A percentile compares a stretch with the other conserved stretches of the same genome.
These are phyloP conservation scores for Esox niger DNA, from an alignment of 2,113 vertebrate species.

Conservation along the genomic window DNA sequence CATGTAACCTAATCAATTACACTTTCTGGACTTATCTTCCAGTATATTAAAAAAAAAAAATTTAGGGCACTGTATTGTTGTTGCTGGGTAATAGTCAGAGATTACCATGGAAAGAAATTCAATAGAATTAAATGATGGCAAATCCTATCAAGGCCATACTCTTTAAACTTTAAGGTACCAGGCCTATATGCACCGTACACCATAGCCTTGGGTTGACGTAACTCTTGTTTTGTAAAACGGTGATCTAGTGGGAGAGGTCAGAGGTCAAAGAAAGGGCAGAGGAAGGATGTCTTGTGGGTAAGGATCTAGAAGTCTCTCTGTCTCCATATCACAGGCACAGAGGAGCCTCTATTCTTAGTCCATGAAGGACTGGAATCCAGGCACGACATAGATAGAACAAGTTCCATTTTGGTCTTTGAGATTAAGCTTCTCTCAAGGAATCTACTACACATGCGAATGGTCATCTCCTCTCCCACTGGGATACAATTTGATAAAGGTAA, in stretches of 20 bases:
- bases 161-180: no score
- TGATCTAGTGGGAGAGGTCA: constrained; percentile 14
- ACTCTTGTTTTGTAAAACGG: no score
- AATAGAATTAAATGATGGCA: no score
- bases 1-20: no score
- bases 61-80: no score
- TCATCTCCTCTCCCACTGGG: constrained; percentile 8
- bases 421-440: constrained; percentile 39
- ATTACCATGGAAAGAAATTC: no score
- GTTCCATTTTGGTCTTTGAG: constrained; percentile 59
- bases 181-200: no score
- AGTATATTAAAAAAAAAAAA: no score
- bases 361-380: constrained; percentile 31
- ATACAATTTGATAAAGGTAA: constrained; percentile 5
- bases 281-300: constrained; percentile 15
- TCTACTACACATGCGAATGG: constrained; percentile 42
- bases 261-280: constrained; percentile 36
- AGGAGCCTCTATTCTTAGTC: constrained; percentile 62
- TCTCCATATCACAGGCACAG: constrained; percentile 41
- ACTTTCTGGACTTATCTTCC: no score
- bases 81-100: no score
- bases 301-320: constrained; percentile 10
- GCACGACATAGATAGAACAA: constrained; percentile 29
- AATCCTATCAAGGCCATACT: no score
- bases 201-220: no score